phyloP scores from a whole-genome alignment of 2,797 vertebrate genomes.

The Moxostoma hubbsi region DNA sequence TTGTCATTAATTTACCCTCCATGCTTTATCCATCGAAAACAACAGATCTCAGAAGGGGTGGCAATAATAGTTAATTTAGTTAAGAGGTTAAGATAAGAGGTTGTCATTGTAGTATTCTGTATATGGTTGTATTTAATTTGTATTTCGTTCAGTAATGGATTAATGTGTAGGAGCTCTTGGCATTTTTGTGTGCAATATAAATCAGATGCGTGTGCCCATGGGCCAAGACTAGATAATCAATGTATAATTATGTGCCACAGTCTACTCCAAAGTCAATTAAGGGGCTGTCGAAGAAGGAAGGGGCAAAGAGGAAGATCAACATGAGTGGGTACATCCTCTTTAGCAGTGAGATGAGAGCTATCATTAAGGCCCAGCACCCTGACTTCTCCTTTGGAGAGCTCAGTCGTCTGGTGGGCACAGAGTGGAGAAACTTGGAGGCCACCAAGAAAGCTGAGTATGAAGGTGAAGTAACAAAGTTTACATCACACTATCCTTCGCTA shows the following conservation, averaged over 20 bases:
- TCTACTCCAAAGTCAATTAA: conserved; percentile 94
- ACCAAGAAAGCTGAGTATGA: conserved; percentile 97
- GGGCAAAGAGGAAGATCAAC: conserved; percentile 98
- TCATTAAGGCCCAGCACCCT: conserved; percentile 97
- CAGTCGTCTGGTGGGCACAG: conserved; percentile 96
- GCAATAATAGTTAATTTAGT: too few species aligned
- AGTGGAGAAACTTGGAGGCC: conserved; percentile 97
- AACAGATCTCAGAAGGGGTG: neutral
- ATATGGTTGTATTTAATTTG: neutral
- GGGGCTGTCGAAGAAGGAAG: conserved; percentile 94
- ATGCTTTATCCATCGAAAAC: neutral
- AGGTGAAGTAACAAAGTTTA: conserved; percentile 77
- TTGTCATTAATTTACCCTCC: too few species aligned
- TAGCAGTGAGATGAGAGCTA: conserved; percentile 98
- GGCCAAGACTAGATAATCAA: neutral
- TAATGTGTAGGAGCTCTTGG: neutral
- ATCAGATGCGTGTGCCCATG: neutral
- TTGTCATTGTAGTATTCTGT: too few species aligned
- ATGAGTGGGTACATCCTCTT: conserved; percentile 99
- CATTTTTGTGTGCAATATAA: neutral
- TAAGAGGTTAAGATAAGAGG: too few species aligned
- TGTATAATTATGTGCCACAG: conserved; percentile 69
- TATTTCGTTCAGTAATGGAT: too few species aligned
- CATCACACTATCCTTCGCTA: too few species aligned
- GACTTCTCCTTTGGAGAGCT: conserved; percentile 98